These are phyloP conservation scores for Dryomyza anilis DNA, from an alignment of 2,888 invertebrate species.

Conservation along the genomic window DNA sequence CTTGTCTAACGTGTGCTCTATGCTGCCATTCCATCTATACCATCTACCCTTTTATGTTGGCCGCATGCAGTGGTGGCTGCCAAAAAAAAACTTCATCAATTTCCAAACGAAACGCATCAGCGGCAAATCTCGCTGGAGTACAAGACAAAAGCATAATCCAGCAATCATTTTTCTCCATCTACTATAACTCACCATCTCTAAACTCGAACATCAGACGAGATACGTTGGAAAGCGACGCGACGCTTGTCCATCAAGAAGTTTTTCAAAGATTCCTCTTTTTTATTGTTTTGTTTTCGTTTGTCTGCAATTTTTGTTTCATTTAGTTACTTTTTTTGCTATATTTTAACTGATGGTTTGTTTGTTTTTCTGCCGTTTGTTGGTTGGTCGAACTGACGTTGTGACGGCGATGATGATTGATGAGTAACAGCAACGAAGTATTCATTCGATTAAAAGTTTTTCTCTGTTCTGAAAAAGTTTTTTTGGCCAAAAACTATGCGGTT, in stretches of 20 bases:
- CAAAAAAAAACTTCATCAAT: background rate
- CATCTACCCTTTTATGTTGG: background rate
- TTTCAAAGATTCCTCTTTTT: background rate
- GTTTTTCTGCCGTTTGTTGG: background rate
- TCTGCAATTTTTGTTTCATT: background rate
- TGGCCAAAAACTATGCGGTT: background rate
- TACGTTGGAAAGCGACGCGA: background rate
- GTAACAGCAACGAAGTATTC: slow-evolving; percentile 16
- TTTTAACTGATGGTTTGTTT: background rate
- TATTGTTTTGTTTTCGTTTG: background rate
- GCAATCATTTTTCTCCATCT: background rate
- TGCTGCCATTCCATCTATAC: background rate
- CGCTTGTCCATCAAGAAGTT: background rate
- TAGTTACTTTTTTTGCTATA: background rate
- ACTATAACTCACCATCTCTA: too few species aligned
- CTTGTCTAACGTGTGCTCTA: background rate
- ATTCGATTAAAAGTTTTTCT: slow-evolving; percentile 27
- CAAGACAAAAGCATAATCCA: background rate
- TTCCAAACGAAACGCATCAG: too few species aligned
- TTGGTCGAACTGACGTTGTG: background rate
- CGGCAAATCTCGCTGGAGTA: too few species aligned
- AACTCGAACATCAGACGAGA: background rate
- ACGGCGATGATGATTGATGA: slow-evolving; percentile 28
- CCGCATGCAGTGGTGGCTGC: background rate
- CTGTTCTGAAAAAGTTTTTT: background rate